phyloP scores from a whole-genome alignment of 2,888 invertebrate species.

The Troides helena region DNA sequence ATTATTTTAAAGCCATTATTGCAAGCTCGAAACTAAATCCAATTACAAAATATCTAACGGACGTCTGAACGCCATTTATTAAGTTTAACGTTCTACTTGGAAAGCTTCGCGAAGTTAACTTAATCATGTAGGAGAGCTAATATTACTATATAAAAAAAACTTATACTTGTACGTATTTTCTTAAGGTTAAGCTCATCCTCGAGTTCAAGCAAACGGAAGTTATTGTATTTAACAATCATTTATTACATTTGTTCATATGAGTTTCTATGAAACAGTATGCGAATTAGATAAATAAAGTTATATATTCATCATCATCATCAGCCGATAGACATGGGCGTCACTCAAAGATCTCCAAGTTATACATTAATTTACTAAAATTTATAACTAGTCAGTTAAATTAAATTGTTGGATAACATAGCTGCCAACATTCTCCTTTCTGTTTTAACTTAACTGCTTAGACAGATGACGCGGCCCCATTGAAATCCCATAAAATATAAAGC shows the following conservation, averaged over 20 bases:
- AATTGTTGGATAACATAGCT: constrained; percentile 9
- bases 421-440: constrained; percentile 7
- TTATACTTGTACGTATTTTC: too few species aligned
- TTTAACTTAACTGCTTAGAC: constrained; percentile 13
- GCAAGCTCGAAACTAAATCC: constrained; percentile 15
- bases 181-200: too few species aligned
- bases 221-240: too few species aligned
- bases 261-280: too few species aligned
- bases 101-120: background rate
- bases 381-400: constrained; percentile 12
- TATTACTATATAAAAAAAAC: background rate
- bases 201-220: too few species aligned
- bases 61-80: constrained; percentile 4
- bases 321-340: too few species aligned
- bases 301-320: too few species aligned
- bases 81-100: constrained; percentile 6
- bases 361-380: background rate
- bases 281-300: too few species aligned
- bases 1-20: constrained; percentile 15
- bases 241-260: too few species aligned
- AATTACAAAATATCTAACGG: constrained; percentile 22
- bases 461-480: constrained; percentile 5
- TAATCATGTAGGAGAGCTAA: background rate
- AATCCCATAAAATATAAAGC: constrained; percentile 21
- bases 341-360: too few species aligned